phyloP scores from a whole-genome alignment of 2,797 vertebrate species.

The Danio jaintianensis region DNA sequence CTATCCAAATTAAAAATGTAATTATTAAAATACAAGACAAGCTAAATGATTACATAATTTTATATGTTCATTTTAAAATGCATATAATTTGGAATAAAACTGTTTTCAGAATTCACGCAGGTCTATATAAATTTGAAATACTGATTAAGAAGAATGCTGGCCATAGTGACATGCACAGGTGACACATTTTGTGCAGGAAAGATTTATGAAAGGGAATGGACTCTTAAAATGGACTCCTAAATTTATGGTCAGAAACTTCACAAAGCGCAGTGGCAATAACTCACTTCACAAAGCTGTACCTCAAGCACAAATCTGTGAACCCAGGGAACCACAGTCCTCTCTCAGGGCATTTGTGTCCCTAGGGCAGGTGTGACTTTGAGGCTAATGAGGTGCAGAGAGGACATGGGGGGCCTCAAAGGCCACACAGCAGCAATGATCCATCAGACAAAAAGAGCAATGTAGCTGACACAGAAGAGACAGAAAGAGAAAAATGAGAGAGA shows the following conservation, averaged over 20 bases:
- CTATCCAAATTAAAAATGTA: too few relatives aligned
- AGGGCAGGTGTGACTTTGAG: slow-evolving; percentile 56
- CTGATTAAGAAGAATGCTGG: too few relatives aligned
- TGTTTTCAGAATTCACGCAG: too few relatives aligned
- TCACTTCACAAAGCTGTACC: slow-evolving; percentile 31
- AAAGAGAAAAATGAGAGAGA: slow-evolving; percentile 7
- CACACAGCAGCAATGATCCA: slow-evolving; percentile 48
- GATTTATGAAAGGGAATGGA: neutral
- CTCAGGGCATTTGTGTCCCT: slow-evolving; percentile 22
- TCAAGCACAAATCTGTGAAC: slow-evolving; percentile 30
- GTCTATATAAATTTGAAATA: neutral
- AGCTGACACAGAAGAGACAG: slow-evolving; percentile 52
- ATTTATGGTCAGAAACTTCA: slow-evolving; percentile 15
- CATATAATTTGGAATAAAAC: too few relatives aligned
- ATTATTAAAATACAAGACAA: too few relatives aligned
- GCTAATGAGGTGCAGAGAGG: slow-evolving; percentile 51
- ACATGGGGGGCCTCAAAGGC: slow-evolving; percentile 44
- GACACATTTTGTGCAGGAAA: neutral
- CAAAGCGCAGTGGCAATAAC: slow-evolving; percentile 19
- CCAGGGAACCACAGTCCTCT: slow-evolving; percentile 6
- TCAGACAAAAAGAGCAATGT: slow-evolving; percentile 56
- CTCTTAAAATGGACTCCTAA: slow-evolving; percentile 13
- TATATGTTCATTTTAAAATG: too few relatives aligned
- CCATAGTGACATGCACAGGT: neutral
- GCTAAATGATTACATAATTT: too few relatives aligned